Percentiles rank a stretch among this genome's conserved stretches.
Evolutionary conservation across 2,113 vertebrate species (phyloP).

Genomic region (Motacilla alba): DNA sequence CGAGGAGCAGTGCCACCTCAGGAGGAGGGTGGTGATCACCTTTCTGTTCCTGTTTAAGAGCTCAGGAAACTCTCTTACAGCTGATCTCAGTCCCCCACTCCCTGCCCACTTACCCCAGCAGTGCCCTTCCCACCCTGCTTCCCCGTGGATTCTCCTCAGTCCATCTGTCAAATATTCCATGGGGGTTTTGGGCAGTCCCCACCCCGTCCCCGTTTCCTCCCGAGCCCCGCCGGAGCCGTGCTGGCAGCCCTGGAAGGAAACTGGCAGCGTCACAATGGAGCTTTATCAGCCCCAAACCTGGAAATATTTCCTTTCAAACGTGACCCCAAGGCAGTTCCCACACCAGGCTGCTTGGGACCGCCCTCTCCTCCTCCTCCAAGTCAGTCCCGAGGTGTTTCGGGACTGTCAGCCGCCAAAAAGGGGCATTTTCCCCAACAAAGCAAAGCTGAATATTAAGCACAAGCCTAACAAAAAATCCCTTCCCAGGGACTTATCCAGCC

Average conservation of each 20-base stretch:
- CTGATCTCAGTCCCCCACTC: not conserved
- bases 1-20: no score
- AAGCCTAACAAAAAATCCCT: not conserved
- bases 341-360: not conserved
- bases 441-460: not conserved
- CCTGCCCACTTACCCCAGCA: not conserved
- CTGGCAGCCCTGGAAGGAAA: not conserved
- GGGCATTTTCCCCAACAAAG: not conserved
- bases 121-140: not conserved
- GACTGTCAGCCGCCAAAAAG: not conserved
- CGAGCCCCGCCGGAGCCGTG: not conserved
- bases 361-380: not conserved
- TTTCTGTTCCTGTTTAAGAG: not conserved
- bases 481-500: not conserved
- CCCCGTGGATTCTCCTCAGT: accelerated
- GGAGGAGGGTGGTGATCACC: accelerated
- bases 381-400: not conserved
- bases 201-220: not conserved
- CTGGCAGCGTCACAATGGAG: not conserved
- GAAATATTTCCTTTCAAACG: not conserved
- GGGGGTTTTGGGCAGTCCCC: not conserved
- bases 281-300: not conserved
- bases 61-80: not conserved
- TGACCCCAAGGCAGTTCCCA: not conserved
- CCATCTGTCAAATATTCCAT: not conserved